phyloP scores from a whole-genome alignment of 2,797 vertebrate genomes.

The Falco columbarius region DNA sequence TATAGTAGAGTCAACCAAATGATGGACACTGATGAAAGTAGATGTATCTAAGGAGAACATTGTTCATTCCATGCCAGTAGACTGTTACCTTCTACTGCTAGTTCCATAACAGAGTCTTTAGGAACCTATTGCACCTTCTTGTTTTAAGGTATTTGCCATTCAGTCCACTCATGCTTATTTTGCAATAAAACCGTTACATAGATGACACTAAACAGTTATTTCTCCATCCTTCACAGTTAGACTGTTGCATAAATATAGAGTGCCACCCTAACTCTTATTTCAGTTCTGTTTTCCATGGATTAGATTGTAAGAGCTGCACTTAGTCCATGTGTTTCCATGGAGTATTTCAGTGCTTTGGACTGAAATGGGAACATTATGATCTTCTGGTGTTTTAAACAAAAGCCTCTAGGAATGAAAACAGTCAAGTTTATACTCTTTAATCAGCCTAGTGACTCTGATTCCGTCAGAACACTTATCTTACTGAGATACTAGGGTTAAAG shows the following conservation, averaged over 20 bases:
- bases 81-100: neutral
- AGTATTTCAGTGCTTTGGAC: neutral
- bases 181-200: neutral
- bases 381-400: neutral
- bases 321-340: neutral
- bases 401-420: neutral
- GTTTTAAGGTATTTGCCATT: neutral
- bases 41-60: neutral
- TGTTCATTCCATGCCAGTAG: neutral
- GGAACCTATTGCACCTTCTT: neutral
- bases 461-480: neutral
- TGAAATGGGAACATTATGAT: neutral
- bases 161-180: neutral
- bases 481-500: neutral
- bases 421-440: neutral
- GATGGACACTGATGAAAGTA: neutral
- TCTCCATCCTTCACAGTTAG: neutral
- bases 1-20: neutral
- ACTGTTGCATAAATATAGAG: neutral
- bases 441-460: neutral
- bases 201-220: neutral
- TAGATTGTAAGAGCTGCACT: neutral
- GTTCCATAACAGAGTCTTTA: neutral
- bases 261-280: neutral
- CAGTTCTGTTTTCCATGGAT: neutral